Base-by-base conservation (phyloP, 2,888 invertebrate species). In the Tetropium fuscum region DNA sequence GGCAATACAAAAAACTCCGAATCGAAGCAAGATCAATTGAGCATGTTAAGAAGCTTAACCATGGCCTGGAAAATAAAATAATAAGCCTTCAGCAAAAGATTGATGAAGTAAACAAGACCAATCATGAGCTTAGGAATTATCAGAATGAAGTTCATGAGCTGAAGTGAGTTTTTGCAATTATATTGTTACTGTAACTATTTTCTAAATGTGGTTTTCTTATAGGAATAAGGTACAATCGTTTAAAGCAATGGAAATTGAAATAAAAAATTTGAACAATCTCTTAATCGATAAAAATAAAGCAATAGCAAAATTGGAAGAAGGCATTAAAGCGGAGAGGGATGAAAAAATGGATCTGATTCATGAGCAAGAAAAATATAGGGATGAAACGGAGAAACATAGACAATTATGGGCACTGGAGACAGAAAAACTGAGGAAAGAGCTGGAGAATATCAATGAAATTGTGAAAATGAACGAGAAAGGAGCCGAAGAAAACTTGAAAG, bases 61-160 rank as follows among this genome's bases (percentile, higher is more conserved):
- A 90, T 77, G 98, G 98, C 0, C 83, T 99, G 66, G 99, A 99
- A 83, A 98, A 97, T 82, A 99, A 99, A 85, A 98, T 99, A 76
- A 97, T 99, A 74, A 93, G 94, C 36, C 83, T 98, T 68, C 98
- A 98, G 78, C 97, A 98, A 81, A 90, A 87, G 74, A 89, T 98
- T 58, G 94, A 94, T 54, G 91, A 90, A 53, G 84, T 93, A 58
- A 84, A 87, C 69, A 90, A 90, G 69, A 88, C 87, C 72, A 89
- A 88, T 67, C 85, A 84, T 56, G 82, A 83, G 20, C 82, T 92
- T 1, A 63, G 65, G 22, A 58, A 36, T 32, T 72, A 73, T 25
- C 85, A 87, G 60, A 82, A 84, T 40, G 91, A 93, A 76, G 86
- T 90, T 54, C 83, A 83, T 1, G 91, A 93, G 2, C 78, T 93